phyloP scores from a whole-genome alignment of 2,113 vertebrate genomes.

The Tichodroma muraria region DNA sequence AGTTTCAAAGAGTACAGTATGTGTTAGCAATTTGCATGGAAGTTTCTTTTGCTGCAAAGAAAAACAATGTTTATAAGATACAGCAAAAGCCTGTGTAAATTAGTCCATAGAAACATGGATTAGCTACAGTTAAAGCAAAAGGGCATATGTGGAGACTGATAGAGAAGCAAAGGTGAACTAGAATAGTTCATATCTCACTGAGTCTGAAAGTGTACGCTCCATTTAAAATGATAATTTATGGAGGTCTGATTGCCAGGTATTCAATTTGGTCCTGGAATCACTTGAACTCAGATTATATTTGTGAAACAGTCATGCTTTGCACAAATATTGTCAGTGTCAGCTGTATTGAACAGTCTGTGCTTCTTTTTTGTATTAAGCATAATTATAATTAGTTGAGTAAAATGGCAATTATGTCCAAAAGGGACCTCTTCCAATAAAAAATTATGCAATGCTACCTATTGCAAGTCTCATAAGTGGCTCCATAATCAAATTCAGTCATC shows the following conservation, averaged over 20 bases:
- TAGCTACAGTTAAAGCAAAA: not conserved
- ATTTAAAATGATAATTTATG: constrained; percentile 22
- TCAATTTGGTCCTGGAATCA: constrained; percentile 30
- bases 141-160: not conserved
- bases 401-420: constrained; percentile 22
- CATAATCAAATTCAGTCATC: not conserved
- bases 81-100: not conserved
- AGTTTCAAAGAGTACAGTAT: not conserved
- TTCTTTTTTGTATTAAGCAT: not conserved
- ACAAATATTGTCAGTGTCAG: constrained; percentile 41
- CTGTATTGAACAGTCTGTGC: not conserved
- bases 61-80: not conserved
- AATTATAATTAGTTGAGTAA: constrained; percentile 33
- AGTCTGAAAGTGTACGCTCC: not conserved
- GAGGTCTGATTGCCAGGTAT: constrained; percentile 19
- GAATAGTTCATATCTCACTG: not conserved
- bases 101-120: not conserved
- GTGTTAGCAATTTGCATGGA: not conserved
- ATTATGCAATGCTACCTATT: not conserved
- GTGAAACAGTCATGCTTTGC: not conserved
- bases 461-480: not conserved
- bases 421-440: not conserved
- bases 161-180: not conserved
- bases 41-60: not conserved
- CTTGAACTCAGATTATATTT: constrained; percentile 17